Evolutionary conservation across 2,113 vertebrate species (phyloP), one percentile per base, ranked within the genome.

Genomic region (Actinemys pallida): DNA sequence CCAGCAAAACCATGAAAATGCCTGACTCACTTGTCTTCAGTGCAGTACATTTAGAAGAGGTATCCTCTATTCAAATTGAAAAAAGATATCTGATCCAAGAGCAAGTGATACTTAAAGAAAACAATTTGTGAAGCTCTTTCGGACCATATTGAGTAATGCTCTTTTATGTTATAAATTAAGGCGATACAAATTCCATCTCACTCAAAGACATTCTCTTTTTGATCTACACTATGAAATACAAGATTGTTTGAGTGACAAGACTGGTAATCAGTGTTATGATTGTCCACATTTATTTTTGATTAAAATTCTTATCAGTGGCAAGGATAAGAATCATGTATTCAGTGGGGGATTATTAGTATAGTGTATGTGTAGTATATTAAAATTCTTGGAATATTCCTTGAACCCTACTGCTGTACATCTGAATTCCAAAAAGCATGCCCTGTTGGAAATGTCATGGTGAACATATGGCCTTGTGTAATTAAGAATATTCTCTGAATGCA

Each of bases 31-130:
- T 84, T 88, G 50, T 94, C 85, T 76, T 49, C 83, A 79, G 52
- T 29, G 47, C 85, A 92, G 31, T 95, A 96, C 92, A 89, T 95
- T 94, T 47, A 76, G 54, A 95, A 84, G 89, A 95, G 69, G 69
- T 47, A 91, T 75, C 84, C 14, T 89, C 65, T 75, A 90, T 19
- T 83, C 47, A 94, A 93, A 94, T 35, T 45, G 81, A 94, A 93
- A 90, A 84, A 11, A 90, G 49, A n/a, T 85, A 96, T 59, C 84
- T 94, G 88, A 95, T 93, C 80, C 80, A 82, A 95, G 87, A 84
- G 54, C 59, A 81, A 69, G 88, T 8, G 76, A 90, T 87, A 52
- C 11, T 17, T 5, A 25, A 81, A 1, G 0, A 91, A 35, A 91
- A 94, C 50, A 90, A 90, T 89, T 87, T 88, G 47, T 65, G 65